These are phyloP conservation scores for Strix uralensis DNA, from an alignment of 2,113 vertebrate genomes.

Conservation along the genomic window DNA sequence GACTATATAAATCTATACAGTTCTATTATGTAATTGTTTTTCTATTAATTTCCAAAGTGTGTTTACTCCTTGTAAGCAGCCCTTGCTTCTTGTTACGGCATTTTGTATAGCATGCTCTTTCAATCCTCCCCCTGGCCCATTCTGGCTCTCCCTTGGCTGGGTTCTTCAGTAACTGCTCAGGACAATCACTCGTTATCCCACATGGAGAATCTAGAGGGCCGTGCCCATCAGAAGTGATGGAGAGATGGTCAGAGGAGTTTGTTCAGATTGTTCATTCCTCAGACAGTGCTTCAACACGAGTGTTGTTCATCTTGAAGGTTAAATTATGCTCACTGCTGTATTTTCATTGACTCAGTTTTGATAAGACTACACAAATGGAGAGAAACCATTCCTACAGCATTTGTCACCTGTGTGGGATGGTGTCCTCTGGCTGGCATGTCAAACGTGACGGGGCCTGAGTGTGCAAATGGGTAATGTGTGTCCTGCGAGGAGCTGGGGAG, in stretches of 20 bases:
- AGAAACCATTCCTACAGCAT: fast-evolving
- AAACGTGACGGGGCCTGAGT: fast-evolving
- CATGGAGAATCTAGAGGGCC: background rate
- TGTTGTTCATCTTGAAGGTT: background rate
- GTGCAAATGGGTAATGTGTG: background rate
- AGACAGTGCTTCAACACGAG: background rate
- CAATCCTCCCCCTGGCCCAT: background rate
- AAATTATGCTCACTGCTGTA: background rate
- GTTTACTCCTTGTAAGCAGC: background rate
- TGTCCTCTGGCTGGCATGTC: background rate
- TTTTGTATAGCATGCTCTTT: too few relatives aligned
- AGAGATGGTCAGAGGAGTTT: too few relatives aligned
- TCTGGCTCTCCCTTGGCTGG: fast-evolving
- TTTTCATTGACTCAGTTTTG: background rate
- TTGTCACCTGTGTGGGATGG: background rate
- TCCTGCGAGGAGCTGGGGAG: background rate
- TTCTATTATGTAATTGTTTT: background rate
- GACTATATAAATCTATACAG: background rate
- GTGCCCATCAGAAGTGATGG: fast-evolving
- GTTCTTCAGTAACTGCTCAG: background rate
- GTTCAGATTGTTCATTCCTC: background rate
- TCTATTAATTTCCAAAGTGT: background rate
- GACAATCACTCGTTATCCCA: background rate
- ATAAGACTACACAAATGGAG: background rate
- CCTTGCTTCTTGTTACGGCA: fast-evolving